These are phyloP conservation scores for Thyatira batis DNA, from an alignment of 2,888 invertebrate species.

Conservation along the genomic window DNA sequence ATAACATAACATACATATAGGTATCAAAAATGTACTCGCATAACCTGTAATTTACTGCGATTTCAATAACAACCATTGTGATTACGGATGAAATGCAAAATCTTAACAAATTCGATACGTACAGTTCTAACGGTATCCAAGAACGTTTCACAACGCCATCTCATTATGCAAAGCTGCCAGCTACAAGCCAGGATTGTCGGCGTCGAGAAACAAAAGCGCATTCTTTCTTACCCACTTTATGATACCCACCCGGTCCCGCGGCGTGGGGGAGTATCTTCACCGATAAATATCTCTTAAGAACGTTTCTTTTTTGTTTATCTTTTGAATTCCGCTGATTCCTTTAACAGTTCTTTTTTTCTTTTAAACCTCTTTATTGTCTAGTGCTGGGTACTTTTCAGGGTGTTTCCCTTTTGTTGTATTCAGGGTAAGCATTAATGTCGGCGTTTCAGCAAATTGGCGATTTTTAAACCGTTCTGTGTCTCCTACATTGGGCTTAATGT, in stretches of 20 bases:
- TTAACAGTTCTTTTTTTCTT: slow-evolving; percentile 61
- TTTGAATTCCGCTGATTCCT: slow-evolving; percentile 73
- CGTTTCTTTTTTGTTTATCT: slow-evolving; percentile 73
- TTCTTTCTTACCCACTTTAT: slow-evolving; percentile 54
- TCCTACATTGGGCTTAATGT: background rate
- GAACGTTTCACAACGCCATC: slow-evolving; percentile 23
- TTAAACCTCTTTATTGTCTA: slow-evolving; percentile 59
- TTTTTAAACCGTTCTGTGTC: slow-evolving; percentile 8
- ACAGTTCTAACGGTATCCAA: background rate
- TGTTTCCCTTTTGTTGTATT: slow-evolving; percentile 10
- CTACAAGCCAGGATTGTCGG: slow-evolving; percentile 29
- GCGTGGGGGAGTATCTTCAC: slow-evolving; percentile 64
- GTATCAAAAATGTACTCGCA: too few relatives aligned
- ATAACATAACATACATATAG: too few relatives aligned
- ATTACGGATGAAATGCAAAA: background rate
- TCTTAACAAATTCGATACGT: background rate
- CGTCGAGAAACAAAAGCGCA: slow-evolving; percentile 42
- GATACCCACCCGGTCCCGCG: slow-evolving; percentile 44
- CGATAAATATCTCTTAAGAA: slow-evolving; percentile 73
- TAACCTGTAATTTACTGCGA: background rate
- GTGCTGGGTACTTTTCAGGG: slow-evolving; percentile 12
- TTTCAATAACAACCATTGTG: background rate
- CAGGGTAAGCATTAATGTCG: slow-evolving; percentile 19
- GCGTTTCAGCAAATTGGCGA: slow-evolving; percentile 26
- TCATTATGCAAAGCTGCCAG: slow-evolving; percentile 43